Percentiles rank a stretch among this genome's conserved stretches.
Evolutionary conservation across 2,113 vertebrate genomes (phyloP).

Genomic region (Echinops telfairi): DNA sequence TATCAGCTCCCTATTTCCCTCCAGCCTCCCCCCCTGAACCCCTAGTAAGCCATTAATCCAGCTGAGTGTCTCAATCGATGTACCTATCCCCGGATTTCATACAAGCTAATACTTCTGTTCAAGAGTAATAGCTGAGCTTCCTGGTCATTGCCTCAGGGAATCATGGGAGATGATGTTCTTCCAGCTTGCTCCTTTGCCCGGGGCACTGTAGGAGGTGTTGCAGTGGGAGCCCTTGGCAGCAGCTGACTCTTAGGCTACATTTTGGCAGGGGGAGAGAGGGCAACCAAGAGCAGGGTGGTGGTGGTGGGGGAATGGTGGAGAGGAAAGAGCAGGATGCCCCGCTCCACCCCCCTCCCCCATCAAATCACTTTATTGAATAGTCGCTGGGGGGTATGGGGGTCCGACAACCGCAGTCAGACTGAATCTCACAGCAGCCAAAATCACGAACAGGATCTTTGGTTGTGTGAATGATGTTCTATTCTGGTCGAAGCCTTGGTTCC

Average conservation of each 20-base stretch:
- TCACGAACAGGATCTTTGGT: too few relatives aligned
- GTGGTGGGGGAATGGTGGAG: neutral
- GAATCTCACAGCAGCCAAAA: too few relatives aligned
- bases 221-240: neutral
- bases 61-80: too few relatives aligned
- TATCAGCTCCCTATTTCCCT: too few relatives aligned
- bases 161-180: neutral
- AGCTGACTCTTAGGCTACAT: neutral
- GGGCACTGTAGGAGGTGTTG: neutral
- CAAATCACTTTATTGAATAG: too few relatives aligned
- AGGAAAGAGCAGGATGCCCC: neutral
- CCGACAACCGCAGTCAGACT: too few relatives aligned
- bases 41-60: too few relatives aligned
- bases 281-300: neutral
- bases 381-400: too few relatives aligned
- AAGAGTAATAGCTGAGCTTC: neutral
- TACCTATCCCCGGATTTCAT: too few relatives aligned
- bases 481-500: neutral
- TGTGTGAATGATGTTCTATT: neutral
- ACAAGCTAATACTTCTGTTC: too few relatives aligned
- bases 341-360: too few relatives aligned
- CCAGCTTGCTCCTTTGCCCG: neutral
- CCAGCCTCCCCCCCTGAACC: too few relatives aligned
- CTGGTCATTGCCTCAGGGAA: neutral
- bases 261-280: rapidly evolving